These are phyloP conservation scores for Anastrepha obliqua DNA, from an alignment of 1,140 invertebrate genomes.

Conservation along the genomic window DNA sequence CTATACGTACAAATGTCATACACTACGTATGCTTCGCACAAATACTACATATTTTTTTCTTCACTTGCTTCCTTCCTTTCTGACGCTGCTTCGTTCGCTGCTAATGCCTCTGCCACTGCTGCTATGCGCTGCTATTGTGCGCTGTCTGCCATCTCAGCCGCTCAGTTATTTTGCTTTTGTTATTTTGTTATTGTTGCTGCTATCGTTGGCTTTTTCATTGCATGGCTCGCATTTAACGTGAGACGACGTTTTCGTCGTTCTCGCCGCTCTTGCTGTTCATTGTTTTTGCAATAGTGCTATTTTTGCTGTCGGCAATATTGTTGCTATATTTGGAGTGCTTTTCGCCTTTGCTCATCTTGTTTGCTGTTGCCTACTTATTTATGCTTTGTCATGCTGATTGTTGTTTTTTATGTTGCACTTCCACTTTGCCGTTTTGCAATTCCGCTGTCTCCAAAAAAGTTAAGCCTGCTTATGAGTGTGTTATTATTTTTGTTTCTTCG, in stretches of 20 bases:
- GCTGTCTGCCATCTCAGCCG: neutral
- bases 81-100: constrained; percentile 14
- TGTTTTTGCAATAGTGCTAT: neutral
- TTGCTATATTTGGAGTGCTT: neutral
- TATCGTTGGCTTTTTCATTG: neutral
- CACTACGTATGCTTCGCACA: constrained; percentile 8
- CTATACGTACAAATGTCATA: constrained; percentile 12
- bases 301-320: neutral
- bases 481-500: neutral
- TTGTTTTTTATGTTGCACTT: neutral
- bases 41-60: constrained; percentile 37
- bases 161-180: neutral
- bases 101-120: neutral
- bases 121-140: neutral
- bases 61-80: constrained; percentile 30
- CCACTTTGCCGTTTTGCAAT: neutral
- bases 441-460: neutral
- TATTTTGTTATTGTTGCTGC: neutral
- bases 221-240: too few species aligned
- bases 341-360: neutral
- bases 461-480: neutral
- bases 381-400: neutral
- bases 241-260: too few species aligned
- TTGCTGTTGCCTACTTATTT: neutral
- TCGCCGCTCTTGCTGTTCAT: too few species aligned